phyloP scores from a whole-genome alignment of 2,797 vertebrate species.

The Sebastes cheni region DNA sequence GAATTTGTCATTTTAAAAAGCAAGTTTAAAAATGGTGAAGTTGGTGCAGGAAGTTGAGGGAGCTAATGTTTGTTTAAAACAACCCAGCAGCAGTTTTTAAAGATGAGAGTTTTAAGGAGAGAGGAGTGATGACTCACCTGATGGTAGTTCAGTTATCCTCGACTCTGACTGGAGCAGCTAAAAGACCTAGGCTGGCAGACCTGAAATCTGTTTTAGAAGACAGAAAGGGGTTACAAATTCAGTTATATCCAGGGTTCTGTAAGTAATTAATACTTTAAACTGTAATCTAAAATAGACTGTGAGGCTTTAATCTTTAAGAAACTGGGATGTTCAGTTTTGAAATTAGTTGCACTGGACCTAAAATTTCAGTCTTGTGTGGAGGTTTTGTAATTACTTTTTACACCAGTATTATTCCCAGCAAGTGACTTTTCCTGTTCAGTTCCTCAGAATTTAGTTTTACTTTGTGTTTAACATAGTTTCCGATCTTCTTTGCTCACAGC shows the following conservation, averaged over 20 bases:
- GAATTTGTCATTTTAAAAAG: too few relatives aligned
- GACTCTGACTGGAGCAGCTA: not conserved
- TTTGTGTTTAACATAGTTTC: not conserved
- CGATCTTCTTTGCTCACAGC: slow-evolving; percentile 28
- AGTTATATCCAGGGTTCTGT: not conserved
- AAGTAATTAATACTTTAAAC: too few relatives aligned
- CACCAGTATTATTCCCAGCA: not conserved
- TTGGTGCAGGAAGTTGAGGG: not conserved
- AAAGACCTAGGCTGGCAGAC: not conserved
- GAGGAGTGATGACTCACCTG: not conserved
- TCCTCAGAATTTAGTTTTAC: not conserved
- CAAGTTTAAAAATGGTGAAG: too few relatives aligned
- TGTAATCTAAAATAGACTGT: too few relatives aligned
- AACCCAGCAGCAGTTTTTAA: too few relatives aligned
- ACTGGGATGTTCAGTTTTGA: not conserved
- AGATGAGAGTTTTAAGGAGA: too few relatives aligned
- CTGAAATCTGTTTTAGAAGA: not conserved
- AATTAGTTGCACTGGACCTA: not conserved
- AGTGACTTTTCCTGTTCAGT: not conserved
- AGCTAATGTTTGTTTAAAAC: not conserved
- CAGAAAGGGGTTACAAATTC: not conserved
- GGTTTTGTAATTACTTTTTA: not conserved
- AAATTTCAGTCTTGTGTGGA: not conserved
- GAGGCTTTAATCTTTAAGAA: not conserved
- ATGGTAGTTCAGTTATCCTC: not conserved